phyloP scores from a whole-genome alignment of 2,113 vertebrate genomes.

The Uria aalge region DNA sequence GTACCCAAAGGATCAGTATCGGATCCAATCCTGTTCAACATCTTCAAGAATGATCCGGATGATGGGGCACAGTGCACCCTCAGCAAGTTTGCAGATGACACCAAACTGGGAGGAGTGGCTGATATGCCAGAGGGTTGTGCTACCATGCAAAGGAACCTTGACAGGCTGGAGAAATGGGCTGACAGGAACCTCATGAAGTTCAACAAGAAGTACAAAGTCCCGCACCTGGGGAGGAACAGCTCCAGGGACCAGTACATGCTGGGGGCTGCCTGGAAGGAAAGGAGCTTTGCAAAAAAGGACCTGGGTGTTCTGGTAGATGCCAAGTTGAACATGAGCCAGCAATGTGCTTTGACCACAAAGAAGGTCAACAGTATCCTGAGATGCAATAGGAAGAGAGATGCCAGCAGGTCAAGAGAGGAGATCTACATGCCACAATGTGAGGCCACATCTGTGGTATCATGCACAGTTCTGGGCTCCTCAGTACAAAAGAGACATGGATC shows the following conservation, averaged over 20 bases:
- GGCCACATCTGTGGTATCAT: background rate
- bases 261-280: background rate
- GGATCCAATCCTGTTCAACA: background rate
- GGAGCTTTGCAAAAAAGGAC: background rate
- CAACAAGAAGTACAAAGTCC: background rate
- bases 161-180: background rate
- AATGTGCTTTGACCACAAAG: background rate
- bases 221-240: background rate
- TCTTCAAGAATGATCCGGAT: background rate
- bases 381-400: background rate
- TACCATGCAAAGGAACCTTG: background rate
- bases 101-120: background rate
- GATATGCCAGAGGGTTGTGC: accelerated
- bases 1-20: background rate
- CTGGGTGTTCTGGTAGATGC: background rate
- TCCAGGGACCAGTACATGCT: background rate
- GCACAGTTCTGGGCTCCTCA: background rate
- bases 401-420: background rate
- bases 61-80: background rate
- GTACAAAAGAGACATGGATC: background rate
- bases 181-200: background rate
- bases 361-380: background rate
- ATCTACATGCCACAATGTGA: background rate
- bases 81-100: background rate
- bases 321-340: background rate